These are phyloP conservation scores for Probaryconus sp. DNA, from an alignment of 1,140 invertebrate species.

Conservation along the genomic window DNA sequence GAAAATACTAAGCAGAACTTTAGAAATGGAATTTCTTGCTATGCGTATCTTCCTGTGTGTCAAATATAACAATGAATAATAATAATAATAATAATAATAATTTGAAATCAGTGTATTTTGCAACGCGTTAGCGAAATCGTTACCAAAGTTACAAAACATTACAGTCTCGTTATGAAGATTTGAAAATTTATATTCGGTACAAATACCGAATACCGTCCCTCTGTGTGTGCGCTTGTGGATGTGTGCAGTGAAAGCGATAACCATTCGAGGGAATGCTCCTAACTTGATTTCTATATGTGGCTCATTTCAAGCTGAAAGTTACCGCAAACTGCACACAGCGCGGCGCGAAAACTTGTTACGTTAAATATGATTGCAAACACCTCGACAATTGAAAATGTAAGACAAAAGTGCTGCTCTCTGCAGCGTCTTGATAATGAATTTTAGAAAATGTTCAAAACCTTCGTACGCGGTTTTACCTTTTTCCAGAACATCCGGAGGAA, in stretches of 20 bases:
- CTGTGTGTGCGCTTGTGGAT: too few relatives aligned
- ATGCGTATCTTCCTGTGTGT: too few relatives aligned
- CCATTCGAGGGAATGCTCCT: conserved; percentile 12
- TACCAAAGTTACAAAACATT: conserved; percentile 1
- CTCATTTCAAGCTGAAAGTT: conserved; percentile 28
- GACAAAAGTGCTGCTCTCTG: conserved; percentile 3
- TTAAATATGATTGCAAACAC: conserved; percentile 32
- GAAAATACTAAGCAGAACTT: too few relatives aligned
- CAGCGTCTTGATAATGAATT: too few relatives aligned
- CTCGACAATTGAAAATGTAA: conserved; percentile 5
- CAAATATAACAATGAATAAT: too few relatives aligned
- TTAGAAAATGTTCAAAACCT: too few relatives aligned
- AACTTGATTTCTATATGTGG: conserved; percentile 25
- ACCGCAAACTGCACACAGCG: conserved; percentile 26
- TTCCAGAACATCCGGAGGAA: too few relatives aligned
- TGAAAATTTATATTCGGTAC: conserved; percentile 15
- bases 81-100: too few relatives aligned
- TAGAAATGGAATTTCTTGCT: too few relatives aligned
- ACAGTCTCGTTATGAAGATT: neutral
- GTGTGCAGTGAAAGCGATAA: conserved; percentile 11
- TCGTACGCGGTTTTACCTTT: too few relatives aligned
- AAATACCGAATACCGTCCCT: conserved; percentile 7
- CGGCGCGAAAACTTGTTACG: conserved; percentile 20
- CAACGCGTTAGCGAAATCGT: conserved; percentile 8
- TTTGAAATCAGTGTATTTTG: neutral